Percentiles rank a stretch among this genome's conserved stretches.
phyloP scores from a whole-genome alignment of 2,888 invertebrate genomes.

The Lasioglossum morio region DNA sequence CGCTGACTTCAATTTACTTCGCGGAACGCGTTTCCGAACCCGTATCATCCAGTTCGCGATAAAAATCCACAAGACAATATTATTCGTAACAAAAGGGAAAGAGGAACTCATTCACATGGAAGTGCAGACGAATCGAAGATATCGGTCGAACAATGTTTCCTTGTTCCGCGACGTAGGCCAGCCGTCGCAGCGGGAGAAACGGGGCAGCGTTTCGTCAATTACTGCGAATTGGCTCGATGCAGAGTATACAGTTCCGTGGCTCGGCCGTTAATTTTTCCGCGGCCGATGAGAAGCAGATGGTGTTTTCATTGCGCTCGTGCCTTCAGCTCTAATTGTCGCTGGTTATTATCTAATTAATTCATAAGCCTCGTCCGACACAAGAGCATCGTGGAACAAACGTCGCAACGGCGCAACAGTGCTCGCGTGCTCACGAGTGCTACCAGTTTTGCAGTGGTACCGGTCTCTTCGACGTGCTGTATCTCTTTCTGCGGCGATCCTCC shows the following conservation, averaged over 20 bases:
- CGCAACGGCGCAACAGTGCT: conserved; percentile 21
- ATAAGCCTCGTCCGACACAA: conserved; percentile 71
- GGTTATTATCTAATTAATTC: conserved; percentile 82
- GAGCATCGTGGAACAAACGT: conserved; percentile 50
- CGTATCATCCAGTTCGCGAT: background rate
- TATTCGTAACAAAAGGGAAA: background rate
- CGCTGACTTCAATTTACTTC: background rate
- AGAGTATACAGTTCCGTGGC: background rate
- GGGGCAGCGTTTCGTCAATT: conserved; percentile 32
- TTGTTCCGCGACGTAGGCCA: background rate
- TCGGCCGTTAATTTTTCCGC: conserved; percentile 60
- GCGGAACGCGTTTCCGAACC: background rate
- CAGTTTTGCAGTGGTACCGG: conserved; percentile 23
- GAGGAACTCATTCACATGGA: background rate
- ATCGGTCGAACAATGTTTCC: conserved; percentile 6
- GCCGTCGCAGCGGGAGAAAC: background rate
- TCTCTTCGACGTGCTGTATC: conserved; percentile 7
- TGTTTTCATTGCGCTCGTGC: conserved; percentile 73
- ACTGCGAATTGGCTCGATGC: conserved; percentile 18
- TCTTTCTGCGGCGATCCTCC: background rate
- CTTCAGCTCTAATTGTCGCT: conserved; percentile 76
- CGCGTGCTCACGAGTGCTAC: conserved; percentile 60
- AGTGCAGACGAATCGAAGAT: background rate
- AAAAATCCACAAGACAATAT: background rate
- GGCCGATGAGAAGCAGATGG: conserved; percentile 80